phyloP scores from a whole-genome alignment of 53 echinoderm and acorn worm species.

The Crossaster papposus region DNA sequence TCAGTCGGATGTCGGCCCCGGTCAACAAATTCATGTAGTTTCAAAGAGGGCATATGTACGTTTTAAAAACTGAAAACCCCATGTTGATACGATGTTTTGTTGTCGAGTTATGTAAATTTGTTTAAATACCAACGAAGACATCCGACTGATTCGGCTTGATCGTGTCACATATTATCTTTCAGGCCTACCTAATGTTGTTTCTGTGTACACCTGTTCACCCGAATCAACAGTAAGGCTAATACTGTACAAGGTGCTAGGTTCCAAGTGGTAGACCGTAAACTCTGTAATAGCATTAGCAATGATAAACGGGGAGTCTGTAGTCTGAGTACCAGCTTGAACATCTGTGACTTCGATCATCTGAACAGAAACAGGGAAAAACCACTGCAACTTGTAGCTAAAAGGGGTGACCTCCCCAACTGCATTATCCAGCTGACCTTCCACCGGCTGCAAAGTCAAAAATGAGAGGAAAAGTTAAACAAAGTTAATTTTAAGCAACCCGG shows the following conservation, averaged over 20 bases:
- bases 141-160: no score
- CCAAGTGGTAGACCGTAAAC: conserved; percentile 46
- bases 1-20: no score
- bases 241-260: not conserved
- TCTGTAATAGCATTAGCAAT: not conserved
- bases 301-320: conserved; percentile 36
- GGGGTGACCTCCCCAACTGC: not conserved
- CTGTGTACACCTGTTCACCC: not conserved
- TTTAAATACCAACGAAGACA: no score
- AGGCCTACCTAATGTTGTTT: conserved; percentile 33
- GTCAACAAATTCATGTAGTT: no score
- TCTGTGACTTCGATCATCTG: not conserved
- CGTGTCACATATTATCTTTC: not conserved
- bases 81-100: no score
- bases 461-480: no score
- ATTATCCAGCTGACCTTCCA: not conserved
- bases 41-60: no score
- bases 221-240: not conserved
- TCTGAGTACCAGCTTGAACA: not conserved
- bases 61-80: no score
- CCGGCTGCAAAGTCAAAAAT: not conserved
- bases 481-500: no score
- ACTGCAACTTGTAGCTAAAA: conserved; percentile 30
- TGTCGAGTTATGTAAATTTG: no score
- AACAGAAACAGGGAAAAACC: not conserved